Evolutionary conservation across 2,113 vertebrate genomes (phyloP).

Genomic region (Atractosteus spatula): DNA sequence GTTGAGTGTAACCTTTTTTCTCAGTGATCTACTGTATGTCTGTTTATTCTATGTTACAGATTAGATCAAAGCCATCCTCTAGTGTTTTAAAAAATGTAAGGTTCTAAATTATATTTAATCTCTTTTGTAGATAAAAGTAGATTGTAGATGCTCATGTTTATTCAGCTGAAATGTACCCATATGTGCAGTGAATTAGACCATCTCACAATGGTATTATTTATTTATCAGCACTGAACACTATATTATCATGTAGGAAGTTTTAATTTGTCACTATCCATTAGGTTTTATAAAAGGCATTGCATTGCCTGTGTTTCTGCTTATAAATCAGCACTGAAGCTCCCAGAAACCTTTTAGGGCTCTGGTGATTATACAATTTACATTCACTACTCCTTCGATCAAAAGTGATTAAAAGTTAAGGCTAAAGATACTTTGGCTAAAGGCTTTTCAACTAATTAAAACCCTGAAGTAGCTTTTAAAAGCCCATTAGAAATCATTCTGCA

Average conservation of each 20-base stretch:
- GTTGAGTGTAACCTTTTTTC: too few relatives aligned
- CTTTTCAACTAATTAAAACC: constrained; percentile 56
- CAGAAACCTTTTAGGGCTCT: constrained; percentile 29
- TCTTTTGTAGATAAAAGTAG: too few relatives aligned
- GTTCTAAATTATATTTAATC: too few relatives aligned
- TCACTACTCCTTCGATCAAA: constrained; percentile 27
- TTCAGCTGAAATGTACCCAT: not conserved
- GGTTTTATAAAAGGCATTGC: constrained; percentile 11
- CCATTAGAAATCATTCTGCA: constrained; percentile 43
- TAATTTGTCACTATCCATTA: not conserved
- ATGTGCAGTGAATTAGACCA: not conserved
- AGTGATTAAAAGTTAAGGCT: constrained; percentile 36
- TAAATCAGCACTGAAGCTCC: constrained; percentile 20
- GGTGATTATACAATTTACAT: constrained; percentile 42
- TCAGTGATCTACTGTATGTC: too few relatives aligned
- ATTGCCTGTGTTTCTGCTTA: not conserved
- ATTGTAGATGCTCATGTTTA: too few relatives aligned
- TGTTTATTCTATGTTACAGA: too few relatives aligned
- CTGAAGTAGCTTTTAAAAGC: constrained; percentile 46
- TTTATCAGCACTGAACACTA: not conserved
- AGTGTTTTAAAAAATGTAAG: too few relatives aligned
- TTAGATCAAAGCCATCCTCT: too few relatives aligned
- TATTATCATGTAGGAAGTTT: not conserved
- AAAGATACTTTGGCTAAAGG: constrained; percentile 42
- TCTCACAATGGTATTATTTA: constrained; percentile 15